Conservation (phyloP, 1,140 invertebrate genomes). For the Gryllus bimaculatus region DNA sequence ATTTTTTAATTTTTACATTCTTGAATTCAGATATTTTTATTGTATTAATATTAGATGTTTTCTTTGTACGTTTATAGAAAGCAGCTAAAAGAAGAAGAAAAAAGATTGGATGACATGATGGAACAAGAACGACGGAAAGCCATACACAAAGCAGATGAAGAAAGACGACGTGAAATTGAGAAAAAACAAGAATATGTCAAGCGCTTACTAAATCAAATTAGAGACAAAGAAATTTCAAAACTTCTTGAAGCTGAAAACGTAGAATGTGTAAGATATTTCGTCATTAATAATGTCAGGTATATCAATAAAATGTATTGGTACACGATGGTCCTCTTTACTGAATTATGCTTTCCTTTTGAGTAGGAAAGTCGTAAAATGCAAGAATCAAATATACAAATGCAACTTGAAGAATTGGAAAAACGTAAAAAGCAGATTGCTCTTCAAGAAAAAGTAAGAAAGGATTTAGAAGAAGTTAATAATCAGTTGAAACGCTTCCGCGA, state of each 20-base stretch:
- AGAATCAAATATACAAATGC: conserved; percentile 41
- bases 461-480: conserved; percentile 44
- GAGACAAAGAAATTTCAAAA: conserved; percentile 45
- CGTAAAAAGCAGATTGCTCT: conserved; percentile 32
- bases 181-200: conserved; percentile 34
- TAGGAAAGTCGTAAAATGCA: conserved; percentile 49
- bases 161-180: conserved; percentile 29
- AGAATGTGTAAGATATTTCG: conserved; percentile 36
- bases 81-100: conserved; percentile 46
- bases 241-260: conserved; percentile 51
- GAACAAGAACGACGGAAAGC: conserved; percentile 45
- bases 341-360: conserved; percentile 8
- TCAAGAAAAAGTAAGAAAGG: conserved; percentile 37
- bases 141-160: conserved; percentile 33
- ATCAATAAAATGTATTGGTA: not conserved
- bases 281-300: not conserved
- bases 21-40: no score
- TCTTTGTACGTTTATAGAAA: conserved; percentile 27
- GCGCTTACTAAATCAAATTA: conserved; percentile 44
- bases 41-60: no score
- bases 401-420: conserved; percentile 42
- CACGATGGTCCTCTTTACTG: not conserved
- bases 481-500: conserved; percentile 43
- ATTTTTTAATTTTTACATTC: no score
- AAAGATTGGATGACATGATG: conserved; percentile 49